These are phyloP conservation scores for Crotalus tigris DNA, from an alignment of 2,113 vertebrate species.

Conservation along the genomic window DNA sequence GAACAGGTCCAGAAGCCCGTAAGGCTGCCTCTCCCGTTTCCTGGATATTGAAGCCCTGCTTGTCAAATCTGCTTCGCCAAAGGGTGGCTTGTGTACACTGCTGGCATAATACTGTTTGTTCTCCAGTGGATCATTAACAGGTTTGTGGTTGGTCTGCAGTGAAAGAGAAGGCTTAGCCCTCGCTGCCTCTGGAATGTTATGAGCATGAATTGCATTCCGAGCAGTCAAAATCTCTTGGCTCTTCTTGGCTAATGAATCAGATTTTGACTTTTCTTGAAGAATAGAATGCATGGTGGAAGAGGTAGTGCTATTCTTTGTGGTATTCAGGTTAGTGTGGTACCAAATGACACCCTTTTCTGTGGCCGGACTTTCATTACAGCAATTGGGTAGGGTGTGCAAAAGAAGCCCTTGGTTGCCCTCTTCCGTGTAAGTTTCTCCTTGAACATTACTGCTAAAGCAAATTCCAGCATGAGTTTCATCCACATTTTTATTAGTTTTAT, in stretches of 20 bases:
- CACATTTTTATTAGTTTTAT: constrained; percentile 58
- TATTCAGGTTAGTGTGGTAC: constrained; percentile 33
- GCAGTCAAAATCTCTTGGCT: constrained; percentile 54
- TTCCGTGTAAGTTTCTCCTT: constrained; percentile 21
- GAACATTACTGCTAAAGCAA: not conserved
- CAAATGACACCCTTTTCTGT: constrained; percentile 3
- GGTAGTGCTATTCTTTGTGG: constrained; percentile 48
- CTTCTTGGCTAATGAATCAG: not conserved
- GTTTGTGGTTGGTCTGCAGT: constrained; percentile 10
- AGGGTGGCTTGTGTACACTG: not conserved
- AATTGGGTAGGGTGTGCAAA: constrained; percentile 41
- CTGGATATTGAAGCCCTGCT: not conserved
- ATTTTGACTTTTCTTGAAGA: constrained; percentile 64
- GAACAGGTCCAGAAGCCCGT: not conserved
- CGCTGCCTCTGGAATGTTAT: constrained; percentile 47
- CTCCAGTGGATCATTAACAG: constrained; percentile 42
- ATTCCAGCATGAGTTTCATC: constrained; percentile 54
- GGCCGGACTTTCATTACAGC: constrained; percentile 24
- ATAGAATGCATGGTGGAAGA: constrained; percentile 60
- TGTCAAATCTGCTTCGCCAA: constrained; percentile 22
- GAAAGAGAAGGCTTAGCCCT: constrained; percentile 42
- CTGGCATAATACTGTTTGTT: constrained; percentile 32
- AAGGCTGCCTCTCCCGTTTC: not conserved
- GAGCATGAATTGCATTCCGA: constrained; percentile 37
- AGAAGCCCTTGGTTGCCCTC: not conserved